These are phyloP conservation scores for Pocillopora meandrina DNA, from an alignment of 92 coral and sea anemone species.

Conservation along the genomic window DNA sequence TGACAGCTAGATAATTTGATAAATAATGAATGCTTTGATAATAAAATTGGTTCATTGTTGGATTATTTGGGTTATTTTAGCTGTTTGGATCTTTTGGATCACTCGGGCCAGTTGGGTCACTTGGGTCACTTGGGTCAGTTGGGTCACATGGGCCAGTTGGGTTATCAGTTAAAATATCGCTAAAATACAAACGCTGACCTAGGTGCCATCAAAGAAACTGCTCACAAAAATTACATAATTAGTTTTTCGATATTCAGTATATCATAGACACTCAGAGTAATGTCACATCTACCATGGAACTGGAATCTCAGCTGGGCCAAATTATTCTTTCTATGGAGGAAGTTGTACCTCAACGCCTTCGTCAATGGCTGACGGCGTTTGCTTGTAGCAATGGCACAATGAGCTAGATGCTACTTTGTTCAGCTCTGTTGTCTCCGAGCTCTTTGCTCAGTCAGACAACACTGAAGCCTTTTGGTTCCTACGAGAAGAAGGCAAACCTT, in stretches of 20 bases:
- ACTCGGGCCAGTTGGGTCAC: neutral
- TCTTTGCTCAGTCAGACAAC: constrained; percentile 14
- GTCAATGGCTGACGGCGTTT: constrained; percentile 31
- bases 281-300: constrained; percentile 16
- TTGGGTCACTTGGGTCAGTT: neutral
- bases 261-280: constrained; percentile 26
- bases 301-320: constrained; percentile 39
- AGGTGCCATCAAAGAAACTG: neutral
- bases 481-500: constrained; percentile 18
- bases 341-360: constrained; percentile 34
- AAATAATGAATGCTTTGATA: neutral
- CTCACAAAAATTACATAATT: neutral
- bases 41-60: neutral
- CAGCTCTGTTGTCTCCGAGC: constrained; percentile 16
- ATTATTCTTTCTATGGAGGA: constrained; percentile 23
- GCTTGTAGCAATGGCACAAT: constrained; percentile 47
- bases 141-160: neutral
- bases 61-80: too few relatives aligned
- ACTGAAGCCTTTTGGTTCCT: constrained; percentile 11
- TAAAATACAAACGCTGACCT: neutral
- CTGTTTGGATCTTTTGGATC: too few relatives aligned
- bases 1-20: neutral
- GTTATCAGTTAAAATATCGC: neutral
- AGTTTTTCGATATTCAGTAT: neutral
- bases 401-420: constrained; percentile 35